phyloP scores from a whole-genome alignment of 2,888 invertebrate genomes.

The Nemurella pictetii region DNA sequence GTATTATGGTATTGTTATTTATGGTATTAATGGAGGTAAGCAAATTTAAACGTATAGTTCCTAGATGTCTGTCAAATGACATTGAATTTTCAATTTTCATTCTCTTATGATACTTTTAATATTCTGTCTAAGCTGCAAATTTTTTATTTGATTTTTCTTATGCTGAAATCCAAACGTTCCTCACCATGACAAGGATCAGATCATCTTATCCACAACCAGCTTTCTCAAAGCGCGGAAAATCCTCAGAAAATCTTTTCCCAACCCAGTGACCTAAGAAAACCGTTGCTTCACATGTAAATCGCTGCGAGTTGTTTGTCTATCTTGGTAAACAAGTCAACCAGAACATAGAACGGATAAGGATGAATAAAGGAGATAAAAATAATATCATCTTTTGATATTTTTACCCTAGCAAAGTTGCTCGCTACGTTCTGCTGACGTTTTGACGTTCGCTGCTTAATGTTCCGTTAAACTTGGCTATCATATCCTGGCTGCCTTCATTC shows the following conservation, averaged over 20 bases:
- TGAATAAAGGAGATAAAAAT: background rate
- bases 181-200: no score
- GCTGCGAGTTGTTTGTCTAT: background rate
- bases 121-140: no score
- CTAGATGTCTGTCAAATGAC: no score
- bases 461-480: conserved; percentile 37
- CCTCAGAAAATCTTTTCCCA: background rate
- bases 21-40: no score
- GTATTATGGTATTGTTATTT: no score
- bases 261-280: background rate
- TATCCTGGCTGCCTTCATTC: conserved; percentile 27
- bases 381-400: background rate
- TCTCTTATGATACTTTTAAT: no score
- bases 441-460: conserved; percentile 35
- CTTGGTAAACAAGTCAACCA: background rate
- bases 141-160: no score
- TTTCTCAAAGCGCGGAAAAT: background rate
- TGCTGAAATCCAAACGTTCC: no score
- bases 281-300: background rate
- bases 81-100: no score
- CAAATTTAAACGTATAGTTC: no score
- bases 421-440: conserved; percentile 33
- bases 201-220: no score
- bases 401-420: background rate
- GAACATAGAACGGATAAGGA: background rate